These are phyloP conservation scores for Ichneumoninae sp. DNA, from an alignment of 2,888 invertebrate species.

Conservation along the genomic window DNA sequence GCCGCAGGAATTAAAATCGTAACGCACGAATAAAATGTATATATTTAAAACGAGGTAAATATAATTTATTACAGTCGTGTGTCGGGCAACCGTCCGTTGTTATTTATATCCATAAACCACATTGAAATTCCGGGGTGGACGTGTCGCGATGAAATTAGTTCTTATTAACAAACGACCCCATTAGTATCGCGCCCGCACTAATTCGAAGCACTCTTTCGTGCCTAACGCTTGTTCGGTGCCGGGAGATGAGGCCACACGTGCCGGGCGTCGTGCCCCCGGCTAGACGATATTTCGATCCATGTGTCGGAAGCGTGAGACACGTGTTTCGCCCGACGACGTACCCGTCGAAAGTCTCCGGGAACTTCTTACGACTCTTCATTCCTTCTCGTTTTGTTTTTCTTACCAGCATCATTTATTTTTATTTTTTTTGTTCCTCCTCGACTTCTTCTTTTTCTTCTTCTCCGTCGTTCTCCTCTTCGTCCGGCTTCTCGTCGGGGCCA, in stretches of 20 bases:
- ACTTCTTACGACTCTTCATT: constrained; percentile 63
- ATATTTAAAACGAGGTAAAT: constrained; percentile 27
- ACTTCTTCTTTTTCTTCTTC: background rate
- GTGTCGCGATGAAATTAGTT: constrained; percentile 65
- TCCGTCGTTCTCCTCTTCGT: constrained; percentile 10
- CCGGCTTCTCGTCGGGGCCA: constrained; percentile 8
- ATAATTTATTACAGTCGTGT: constrained; percentile 30
- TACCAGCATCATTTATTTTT: constrained; percentile 41
- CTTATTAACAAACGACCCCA: constrained; percentile 67
- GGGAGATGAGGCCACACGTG: constrained; percentile 51
- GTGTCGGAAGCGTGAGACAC: constrained; percentile 65
- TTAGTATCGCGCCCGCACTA: constrained; percentile 62
- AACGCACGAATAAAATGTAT: background rate
- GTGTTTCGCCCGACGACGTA: constrained; percentile 59
- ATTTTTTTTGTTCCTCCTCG: background rate
- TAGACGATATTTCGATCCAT: constrained; percentile 61
- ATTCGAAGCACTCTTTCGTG: constrained; percentile 60
- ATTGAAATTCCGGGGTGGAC: constrained; percentile 37
- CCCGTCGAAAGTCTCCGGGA: constrained; percentile 46
- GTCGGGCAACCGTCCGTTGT: background rate
- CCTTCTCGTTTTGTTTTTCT: constrained; percentile 60
- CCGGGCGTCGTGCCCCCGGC: constrained; percentile 28
- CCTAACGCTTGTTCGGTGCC: constrained; percentile 25
- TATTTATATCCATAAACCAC: constrained; percentile 48
- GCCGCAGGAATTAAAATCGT: background rate